A percentile compares a stretch with the other conserved stretches of the same genome.
Conservation (phyloP, 2,113 vertebrate species). For the Callionymus lyra region DNA sequence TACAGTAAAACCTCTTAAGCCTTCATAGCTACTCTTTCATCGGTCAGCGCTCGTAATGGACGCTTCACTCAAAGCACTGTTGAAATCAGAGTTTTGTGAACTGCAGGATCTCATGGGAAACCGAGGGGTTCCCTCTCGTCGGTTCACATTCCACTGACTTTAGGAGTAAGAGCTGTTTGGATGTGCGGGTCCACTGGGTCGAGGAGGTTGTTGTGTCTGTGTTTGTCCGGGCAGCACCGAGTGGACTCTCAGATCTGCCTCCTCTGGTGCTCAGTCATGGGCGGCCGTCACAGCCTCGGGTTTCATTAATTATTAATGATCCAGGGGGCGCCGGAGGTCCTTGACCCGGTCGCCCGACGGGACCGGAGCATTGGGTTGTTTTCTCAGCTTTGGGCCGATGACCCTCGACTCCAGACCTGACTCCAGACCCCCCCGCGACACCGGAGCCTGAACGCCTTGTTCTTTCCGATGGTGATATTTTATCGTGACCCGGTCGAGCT, state of each 20-base stretch:
- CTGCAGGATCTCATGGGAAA: slow-evolving; percentile 54
- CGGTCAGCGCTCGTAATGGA: slow-evolving; percentile 47
- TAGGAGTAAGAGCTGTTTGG: not conserved
- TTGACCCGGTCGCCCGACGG: slow-evolving; percentile 48
- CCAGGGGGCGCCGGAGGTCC: slow-evolving; percentile 26
- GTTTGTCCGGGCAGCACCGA: slow-evolving; percentile 29
- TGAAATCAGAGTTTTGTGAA: slow-evolving; percentile 10
- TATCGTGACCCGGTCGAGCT: too few species aligned
- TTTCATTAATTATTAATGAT: slow-evolving; percentile 61
- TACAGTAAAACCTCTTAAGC: slow-evolving; percentile 26
- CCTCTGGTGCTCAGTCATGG: slow-evolving; percentile 43
- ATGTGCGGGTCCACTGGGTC: slow-evolving; percentile 17
- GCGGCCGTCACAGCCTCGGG: slow-evolving; percentile 31
- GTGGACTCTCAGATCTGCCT: slow-evolving; percentile 6
- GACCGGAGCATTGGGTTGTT: slow-evolving; percentile 32
- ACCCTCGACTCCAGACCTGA: slow-evolving; percentile 27
- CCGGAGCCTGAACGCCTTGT: too few species aligned
- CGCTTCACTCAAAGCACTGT: slow-evolving; percentile 34
- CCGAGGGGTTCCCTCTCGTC: slow-evolving; percentile 17
- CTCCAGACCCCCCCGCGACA: too few species aligned
- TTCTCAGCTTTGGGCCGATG: slow-evolving; percentile 38
- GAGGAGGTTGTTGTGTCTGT: slow-evolving; percentile 46
- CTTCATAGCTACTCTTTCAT: slow-evolving; percentile 52
- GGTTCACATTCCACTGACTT: slow-evolving; percentile 26
- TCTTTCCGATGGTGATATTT: too few species aligned